Evolutionary conservation across 2,797 vertebrate genomes (phyloP).

Genomic region (Alfaro cultratus): DNA sequence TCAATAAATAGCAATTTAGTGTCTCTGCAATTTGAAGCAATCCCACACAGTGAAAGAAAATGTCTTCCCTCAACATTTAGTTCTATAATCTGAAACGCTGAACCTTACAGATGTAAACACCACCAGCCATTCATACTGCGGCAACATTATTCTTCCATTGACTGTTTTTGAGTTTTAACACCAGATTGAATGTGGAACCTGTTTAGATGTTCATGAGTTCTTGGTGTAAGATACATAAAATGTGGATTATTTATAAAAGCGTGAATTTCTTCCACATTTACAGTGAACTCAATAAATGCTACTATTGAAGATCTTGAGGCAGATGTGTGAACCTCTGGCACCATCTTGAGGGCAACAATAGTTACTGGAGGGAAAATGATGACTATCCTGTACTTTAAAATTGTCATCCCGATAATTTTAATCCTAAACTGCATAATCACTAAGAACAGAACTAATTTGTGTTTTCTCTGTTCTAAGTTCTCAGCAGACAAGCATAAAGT

Average conservation of each 20-base stretch:
- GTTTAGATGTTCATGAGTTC: not conserved
- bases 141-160: not conserved
- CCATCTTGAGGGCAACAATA: constrained; percentile 53
- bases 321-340: constrained; percentile 24
- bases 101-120: not conserved
- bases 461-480: not conserved
- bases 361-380: constrained; percentile 6
- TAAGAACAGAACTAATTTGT: not conserved
- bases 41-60: not conserved
- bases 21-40: not conserved
- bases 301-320: not conserved
- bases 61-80: not conserved
- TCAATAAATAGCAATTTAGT: not conserved
- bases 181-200: not conserved
- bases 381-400: not conserved
- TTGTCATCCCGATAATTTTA: not conserved
- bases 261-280: not conserved
- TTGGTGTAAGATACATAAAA: not conserved
- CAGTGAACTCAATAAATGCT: not conserved
- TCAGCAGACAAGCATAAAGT: not conserved
- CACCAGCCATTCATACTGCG: not conserved
- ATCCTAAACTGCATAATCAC: not conserved
- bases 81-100: not conserved
- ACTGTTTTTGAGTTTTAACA: not conserved
- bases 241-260: not conserved